Conservation (phyloP, 1,140 invertebrate species). For the Pristionchus pacificus region DNA sequence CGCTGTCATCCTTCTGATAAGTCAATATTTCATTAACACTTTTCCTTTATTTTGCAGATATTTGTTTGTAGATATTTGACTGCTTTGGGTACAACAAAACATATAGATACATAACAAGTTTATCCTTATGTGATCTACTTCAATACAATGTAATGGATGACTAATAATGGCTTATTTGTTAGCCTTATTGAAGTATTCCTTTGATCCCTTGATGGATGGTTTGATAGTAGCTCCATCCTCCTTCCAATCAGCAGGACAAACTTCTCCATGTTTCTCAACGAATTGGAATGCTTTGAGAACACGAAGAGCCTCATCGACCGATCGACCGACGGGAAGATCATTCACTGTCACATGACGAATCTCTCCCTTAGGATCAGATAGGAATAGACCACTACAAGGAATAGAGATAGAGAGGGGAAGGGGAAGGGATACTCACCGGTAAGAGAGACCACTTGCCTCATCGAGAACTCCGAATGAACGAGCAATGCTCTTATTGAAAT, state of each 20-base stretch:
- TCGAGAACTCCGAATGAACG: slow-evolving; percentile 81
- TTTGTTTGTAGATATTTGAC: too few relatives aligned
- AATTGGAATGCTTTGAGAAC: slow-evolving; percentile 87
- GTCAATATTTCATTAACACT: too few relatives aligned
- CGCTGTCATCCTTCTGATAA: slow-evolving; percentile 34
- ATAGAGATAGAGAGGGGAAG: slow-evolving; percentile 4
- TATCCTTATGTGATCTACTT: too few relatives aligned
- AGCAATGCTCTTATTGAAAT: slow-evolving; percentile 83
- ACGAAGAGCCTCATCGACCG: slow-evolving; percentile 82
- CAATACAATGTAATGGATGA: too few relatives aligned
- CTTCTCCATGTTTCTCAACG: slow-evolving; percentile 86
- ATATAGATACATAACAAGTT: too few relatives aligned
- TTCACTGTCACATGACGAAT: slow-evolving; percentile 62
- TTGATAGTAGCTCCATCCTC: slow-evolving; percentile 41
- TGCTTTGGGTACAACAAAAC: too few relatives aligned
- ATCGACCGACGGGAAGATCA: slow-evolving; percentile 85
- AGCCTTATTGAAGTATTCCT: slow-evolving; percentile 56
- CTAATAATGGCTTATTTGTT: slow-evolving; percentile 35
- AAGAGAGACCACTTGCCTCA: slow-evolving; percentile 76
- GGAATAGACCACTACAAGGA: slow-evolving; percentile 60
- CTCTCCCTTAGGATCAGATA: slow-evolving; percentile 70
- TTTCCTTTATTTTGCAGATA: background rate
- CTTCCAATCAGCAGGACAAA: slow-evolving; percentile 56
- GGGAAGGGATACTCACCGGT: slow-evolving; percentile 67
- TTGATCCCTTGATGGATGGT: slow-evolving; percentile 35